These are phyloP conservation scores for Dromaius novaehollandiae DNA, from an alignment of 2,113 vertebrate species.

Conservation along the genomic window DNA sequence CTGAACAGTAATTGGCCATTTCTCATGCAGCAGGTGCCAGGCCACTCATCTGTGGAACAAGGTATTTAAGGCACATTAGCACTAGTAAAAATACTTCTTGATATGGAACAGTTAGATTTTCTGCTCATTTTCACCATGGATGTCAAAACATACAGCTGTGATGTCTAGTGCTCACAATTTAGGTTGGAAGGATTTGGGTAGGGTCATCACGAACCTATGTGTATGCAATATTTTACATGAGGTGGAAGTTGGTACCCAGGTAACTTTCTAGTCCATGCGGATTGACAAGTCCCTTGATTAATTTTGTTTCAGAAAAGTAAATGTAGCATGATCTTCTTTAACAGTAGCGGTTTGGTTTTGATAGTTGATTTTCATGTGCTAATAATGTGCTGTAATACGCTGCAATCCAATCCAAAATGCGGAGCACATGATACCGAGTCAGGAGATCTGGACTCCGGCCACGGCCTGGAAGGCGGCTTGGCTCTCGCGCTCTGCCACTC, in stretches of 20 bases:
- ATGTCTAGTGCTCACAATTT: constrained; percentile 70
- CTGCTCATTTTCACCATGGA: constrained; percentile 93
- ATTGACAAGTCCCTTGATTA: not conserved
- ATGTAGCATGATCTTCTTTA: not conserved
- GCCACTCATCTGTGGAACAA: constrained; percentile 99
- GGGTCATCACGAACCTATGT: constrained; percentile 50
- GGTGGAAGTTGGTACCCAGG: not conserved
- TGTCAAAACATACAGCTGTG: constrained; percentile 85
- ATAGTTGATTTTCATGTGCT: not conserved
- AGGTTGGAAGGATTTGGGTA: constrained; percentile 55
- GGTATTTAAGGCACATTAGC: constrained; percentile 99
- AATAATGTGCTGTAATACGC: not conserved
- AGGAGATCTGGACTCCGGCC: not conserved
- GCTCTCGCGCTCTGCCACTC: not conserved
- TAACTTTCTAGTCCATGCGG: not conserved
- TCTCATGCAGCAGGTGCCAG: constrained; percentile 99
- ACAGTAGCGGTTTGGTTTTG: not conserved
- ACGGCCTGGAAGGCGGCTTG: not conserved
- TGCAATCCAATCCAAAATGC: not conserved
- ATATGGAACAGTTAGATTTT: constrained; percentile 98
- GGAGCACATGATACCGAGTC: not conserved
- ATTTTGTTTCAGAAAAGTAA: not conserved
- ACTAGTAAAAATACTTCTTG: constrained; percentile 97
- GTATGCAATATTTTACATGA: not conserved
- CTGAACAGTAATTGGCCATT: constrained; percentile 97